phyloP scores from a whole-genome alignment of 2,797 vertebrate genomes.

The Lepus oiostolus region DNA sequence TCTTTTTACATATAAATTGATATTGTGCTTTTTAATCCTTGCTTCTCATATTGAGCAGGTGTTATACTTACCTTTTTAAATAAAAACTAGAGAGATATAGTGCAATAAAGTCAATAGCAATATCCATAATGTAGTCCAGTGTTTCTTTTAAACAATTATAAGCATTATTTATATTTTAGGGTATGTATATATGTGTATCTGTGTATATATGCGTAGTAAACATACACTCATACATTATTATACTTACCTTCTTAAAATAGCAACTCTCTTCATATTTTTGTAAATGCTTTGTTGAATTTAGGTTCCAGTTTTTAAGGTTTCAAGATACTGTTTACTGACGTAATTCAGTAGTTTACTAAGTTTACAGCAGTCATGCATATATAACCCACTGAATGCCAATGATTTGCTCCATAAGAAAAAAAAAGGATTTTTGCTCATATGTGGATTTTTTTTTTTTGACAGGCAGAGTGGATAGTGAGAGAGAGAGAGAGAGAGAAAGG shows the following conservation, averaged over 20 bases:
- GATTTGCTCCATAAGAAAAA: background rate
- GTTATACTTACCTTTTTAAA: constrained; percentile 22
- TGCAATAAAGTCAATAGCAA: background rate
- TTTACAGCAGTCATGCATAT: background rate
- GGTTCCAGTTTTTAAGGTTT: background rate
- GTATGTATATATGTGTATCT: background rate
- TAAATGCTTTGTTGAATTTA: constrained; percentile 38
- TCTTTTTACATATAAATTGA: constrained; percentile 1
- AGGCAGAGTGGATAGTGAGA: too few relatives aligned
- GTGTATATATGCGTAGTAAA: background rate
- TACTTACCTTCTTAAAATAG: constrained; percentile 38
- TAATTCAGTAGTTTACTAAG: constrained; percentile 38
- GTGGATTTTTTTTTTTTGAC: background rate
- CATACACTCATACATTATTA: background rate
- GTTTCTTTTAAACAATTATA: constrained; percentile 38
- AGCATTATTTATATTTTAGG: background rate
- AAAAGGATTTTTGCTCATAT: background rate
- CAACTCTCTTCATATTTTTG: background rate
- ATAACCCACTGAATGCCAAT: background rate
- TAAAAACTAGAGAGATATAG: constrained; percentile 9
- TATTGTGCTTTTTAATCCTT: background rate
- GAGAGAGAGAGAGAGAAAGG: too few relatives aligned
- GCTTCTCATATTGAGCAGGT: constrained; percentile 17
- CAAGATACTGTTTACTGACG: background rate
- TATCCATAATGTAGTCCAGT: background rate